A percentile compares a stretch with the other conserved stretches of the same genome.
These are phyloP conservation scores for Lasioglossum morio DNA, from an alignment of 2,888 invertebrate species.

Conservation along the genomic window DNA sequence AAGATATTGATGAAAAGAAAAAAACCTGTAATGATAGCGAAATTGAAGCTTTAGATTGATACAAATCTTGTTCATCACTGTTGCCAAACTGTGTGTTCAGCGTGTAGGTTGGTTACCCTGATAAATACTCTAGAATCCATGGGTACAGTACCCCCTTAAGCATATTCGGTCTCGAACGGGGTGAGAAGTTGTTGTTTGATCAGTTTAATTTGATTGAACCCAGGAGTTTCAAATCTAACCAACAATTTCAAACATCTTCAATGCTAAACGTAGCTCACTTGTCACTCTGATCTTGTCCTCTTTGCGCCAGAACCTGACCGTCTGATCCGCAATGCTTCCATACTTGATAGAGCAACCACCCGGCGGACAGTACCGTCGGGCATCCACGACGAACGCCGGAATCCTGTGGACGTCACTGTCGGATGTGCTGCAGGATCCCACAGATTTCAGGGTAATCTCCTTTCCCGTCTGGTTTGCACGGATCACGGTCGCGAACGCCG, in stretches of 20 bases:
- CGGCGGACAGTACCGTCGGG: conserved; percentile 18
- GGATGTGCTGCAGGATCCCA: conserved; percentile 30
- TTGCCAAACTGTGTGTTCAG: too few relatives aligned
- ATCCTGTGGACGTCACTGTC: conserved; percentile 25
- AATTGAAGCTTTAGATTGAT: too few relatives aligned
- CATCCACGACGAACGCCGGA: conserved; percentile 25
- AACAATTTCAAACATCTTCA: neutral
- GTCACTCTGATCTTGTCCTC: conserved; percentile 26
- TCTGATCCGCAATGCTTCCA: conserved; percentile 17
- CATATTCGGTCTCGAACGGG: neutral
- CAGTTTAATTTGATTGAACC: neutral
- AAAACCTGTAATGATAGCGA: too few relatives aligned
- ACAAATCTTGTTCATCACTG: too few relatives aligned
- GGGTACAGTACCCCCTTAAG: too few relatives aligned
- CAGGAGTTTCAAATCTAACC: neutral
- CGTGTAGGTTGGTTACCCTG: too few relatives aligned
- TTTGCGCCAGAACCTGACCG: conserved; percentile 26
- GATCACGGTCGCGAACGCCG: conserved; percentile 19
- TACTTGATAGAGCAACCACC: conserved; percentile 25
- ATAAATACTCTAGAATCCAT: too few relatives aligned
- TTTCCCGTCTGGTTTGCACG: conserved; percentile 23
- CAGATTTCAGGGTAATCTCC: conserved; percentile 30
- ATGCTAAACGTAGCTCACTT: conserved; percentile 18
- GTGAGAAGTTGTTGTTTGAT: neutral
- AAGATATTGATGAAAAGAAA: too few relatives aligned